phyloP scores from a whole-genome alignment of 35 echinoderm and acorn worm species.

The Acanthaster planci region DNA sequence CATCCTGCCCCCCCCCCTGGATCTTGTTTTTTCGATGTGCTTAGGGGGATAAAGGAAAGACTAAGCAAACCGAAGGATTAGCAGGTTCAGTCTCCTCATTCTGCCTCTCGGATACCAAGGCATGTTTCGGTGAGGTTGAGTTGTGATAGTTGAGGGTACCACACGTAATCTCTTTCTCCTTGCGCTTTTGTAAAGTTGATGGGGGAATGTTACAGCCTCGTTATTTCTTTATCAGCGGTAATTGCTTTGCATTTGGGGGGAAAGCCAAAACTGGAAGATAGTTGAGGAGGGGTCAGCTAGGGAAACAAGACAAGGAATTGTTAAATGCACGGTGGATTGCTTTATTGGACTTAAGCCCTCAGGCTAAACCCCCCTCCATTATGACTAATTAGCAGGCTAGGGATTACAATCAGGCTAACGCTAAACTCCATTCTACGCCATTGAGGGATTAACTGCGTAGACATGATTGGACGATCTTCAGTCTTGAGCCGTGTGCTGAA shows the following conservation, averaged over 20 bases:
- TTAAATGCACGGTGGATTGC: slow-evolving; percentile 8
- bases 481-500: too few species aligned
- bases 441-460: neutral
- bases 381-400: neutral
- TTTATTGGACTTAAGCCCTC: neutral
- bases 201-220: too few species aligned
- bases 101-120: neutral
- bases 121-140: neutral
- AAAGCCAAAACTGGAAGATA: too few species aligned
- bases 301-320: neutral
- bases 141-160: too few species aligned
- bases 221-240: too few species aligned
- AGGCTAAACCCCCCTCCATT: neutral
- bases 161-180: neutral
- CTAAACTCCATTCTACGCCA: neutral
- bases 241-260: too few species aligned
- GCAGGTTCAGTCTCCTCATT: neutral
- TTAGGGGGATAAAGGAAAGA: neutral
- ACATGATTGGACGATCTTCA: too few species aligned
- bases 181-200: too few species aligned
- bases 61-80: neutral
- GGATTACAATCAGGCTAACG: slow-evolving; percentile 21
- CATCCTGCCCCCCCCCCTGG: too few species aligned
- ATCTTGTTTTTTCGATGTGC: neutral
- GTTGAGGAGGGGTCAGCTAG: neutral